Evolutionary conservation across 2,888 invertebrate species (phyloP).

Genomic region (Orthosia gothica): DNA sequence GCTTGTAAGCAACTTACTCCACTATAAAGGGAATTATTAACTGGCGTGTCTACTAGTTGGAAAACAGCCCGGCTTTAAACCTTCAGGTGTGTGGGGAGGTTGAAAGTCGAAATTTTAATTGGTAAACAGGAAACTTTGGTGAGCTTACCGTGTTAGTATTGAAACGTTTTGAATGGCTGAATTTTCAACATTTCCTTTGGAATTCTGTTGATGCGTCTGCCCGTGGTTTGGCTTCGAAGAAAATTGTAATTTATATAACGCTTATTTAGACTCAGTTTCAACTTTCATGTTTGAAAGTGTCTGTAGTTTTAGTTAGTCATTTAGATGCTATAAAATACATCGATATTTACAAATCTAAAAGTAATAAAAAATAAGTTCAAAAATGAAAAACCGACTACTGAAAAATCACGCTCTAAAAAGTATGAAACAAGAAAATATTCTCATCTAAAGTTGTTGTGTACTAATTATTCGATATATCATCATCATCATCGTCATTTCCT

Average conservation of each 20-base stretch:
- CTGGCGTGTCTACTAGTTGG: conserved; percentile 67
- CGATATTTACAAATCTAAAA: too few relatives aligned
- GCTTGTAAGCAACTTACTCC: conserved; percentile 70
- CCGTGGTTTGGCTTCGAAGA: conserved; percentile 9
- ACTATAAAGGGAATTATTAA: conserved; percentile 76
- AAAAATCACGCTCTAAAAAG: too few relatives aligned
- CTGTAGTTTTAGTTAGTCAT: background rate
- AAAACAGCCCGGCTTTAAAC: conserved; percentile 68
- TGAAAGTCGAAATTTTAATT: conserved; percentile 72
- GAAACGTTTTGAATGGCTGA: conserved; percentile 56
- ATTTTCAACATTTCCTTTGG: conserved; percentile 54
- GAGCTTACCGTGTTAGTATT: conserved; percentile 53
- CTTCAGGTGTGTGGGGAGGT: conserved; percentile 67
- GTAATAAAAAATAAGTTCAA: too few relatives aligned
- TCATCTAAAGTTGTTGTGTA: too few relatives aligned
- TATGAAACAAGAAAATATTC: too few relatives aligned
- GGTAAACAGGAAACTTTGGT: conserved; percentile 66
- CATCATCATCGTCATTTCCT: too few relatives aligned
- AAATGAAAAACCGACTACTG: too few relatives aligned
- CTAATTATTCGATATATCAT: too few relatives aligned
- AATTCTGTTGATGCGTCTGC: conserved; percentile 26
- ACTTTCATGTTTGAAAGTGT: background rate
- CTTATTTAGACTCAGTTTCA: background rate
- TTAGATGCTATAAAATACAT: background rate
- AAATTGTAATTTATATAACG: background rate